Conservation (phyloP, 2,797 vertebrate genomes). For the Ispidina lecontei region DNA sequence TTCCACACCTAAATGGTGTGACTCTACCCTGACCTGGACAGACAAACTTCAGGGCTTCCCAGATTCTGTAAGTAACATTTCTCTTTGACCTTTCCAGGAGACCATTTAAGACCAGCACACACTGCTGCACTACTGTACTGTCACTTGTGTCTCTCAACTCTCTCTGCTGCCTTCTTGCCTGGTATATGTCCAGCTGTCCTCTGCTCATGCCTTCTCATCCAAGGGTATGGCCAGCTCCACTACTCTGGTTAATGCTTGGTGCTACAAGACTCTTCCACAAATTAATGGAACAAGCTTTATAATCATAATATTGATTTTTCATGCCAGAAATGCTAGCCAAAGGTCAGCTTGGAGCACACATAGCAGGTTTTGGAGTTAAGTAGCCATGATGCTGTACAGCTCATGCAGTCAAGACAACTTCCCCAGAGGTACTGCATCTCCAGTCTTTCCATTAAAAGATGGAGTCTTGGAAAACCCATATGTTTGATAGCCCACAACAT, state of each 20-base stretch:
- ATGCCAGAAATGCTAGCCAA: not conserved
- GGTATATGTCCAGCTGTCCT: not conserved
- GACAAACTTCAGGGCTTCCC: not conserved
- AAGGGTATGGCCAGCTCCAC: accelerated
- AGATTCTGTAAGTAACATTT: not conserved
- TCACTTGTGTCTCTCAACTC: accelerated
- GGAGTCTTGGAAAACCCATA: not conserved
- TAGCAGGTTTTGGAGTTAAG: not conserved
- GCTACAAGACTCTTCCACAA: not conserved
- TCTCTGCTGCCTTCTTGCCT: not conserved
- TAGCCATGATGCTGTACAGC: not conserved
- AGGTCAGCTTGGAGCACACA: not conserved
- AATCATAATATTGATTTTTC: not conserved
- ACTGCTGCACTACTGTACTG: not conserved
- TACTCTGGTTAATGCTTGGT: not conserved
- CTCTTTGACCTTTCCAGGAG: not conserved
- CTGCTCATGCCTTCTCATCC: not conserved
- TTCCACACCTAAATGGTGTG: not conserved
- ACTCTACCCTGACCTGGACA: not conserved
- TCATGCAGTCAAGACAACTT: accelerated
- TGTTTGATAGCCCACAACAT: not conserved
- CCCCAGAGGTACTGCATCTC: not conserved
- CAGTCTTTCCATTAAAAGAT: not conserved
- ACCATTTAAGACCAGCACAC: not conserved
- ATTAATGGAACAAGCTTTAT: accelerated